Percentiles rank a stretch among this genome's conserved stretches.
These are phyloP conservation scores for Alosa alosa DNA, from an alignment of 2,113 vertebrate species.

Conservation along the genomic window DNA sequence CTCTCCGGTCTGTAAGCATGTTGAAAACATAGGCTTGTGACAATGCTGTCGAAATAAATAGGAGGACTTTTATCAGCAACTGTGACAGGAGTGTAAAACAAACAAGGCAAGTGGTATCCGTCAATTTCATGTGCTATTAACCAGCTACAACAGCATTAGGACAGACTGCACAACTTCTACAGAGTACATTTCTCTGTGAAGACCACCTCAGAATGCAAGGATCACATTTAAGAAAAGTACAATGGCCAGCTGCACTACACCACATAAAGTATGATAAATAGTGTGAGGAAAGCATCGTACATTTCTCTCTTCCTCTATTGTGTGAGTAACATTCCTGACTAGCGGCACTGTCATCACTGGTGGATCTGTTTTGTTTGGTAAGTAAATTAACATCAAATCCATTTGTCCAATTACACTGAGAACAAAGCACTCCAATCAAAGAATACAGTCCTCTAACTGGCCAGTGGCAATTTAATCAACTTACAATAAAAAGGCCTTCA, in stretches of 20 bases:
- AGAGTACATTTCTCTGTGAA: not conserved
- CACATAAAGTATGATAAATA: not conserved
- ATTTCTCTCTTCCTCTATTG: not conserved
- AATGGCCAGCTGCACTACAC: not conserved
- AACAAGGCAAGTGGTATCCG: not conserved
- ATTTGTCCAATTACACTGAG: not conserved
- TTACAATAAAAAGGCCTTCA: not conserved
- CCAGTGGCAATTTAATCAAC: not conserved
- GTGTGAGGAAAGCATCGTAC: not conserved
- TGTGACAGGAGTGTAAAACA: not conserved
- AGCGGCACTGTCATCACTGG: not conserved
- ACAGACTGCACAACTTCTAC: not conserved
- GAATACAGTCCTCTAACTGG: not conserved
- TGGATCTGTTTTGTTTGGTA: not conserved
- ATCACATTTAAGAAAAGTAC: not conserved
- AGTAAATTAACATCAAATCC: not conserved
- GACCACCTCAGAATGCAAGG: not conserved
- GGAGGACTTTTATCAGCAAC: conserved; percentile 6
- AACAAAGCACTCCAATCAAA: conserved; percentile 6
- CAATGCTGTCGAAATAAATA: conserved; percentile 47
- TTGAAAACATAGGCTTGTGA: conserved; percentile 39
- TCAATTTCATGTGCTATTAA: not conserved
- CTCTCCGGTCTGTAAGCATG: conserved; percentile 42
- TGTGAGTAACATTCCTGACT: not conserved
- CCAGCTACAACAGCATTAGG: not conserved